Conservation (phyloP, 2,797 vertebrate genomes). For the Syndactyla subalaris region DNA sequence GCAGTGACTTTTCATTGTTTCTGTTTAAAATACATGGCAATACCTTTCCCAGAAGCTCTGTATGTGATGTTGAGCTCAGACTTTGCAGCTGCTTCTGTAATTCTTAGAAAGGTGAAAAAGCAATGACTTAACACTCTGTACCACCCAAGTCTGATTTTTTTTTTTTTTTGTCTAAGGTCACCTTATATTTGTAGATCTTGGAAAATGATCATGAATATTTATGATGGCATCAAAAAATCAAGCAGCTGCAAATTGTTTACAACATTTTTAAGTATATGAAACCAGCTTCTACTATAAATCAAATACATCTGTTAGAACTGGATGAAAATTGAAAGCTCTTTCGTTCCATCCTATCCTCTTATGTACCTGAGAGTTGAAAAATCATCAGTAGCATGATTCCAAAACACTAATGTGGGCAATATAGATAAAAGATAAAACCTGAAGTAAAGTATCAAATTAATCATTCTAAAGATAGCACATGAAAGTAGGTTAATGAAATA, state of each 20-base stretch:
- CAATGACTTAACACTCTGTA: not conserved
- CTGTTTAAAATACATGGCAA: conserved; percentile 23
- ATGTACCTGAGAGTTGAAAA: conserved; percentile 17
- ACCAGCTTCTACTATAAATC: conserved; percentile 43
- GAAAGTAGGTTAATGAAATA: conserved; percentile 47
- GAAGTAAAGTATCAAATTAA: not conserved
- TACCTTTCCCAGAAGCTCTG: not conserved
- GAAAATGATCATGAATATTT: conserved; percentile 65
- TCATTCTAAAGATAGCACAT: not conserved
- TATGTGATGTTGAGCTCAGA: not conserved
- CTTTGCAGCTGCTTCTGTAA: conserved; percentile 29
- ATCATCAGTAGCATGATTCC: conserved; percentile 26
- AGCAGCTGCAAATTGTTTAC: conserved; percentile 64
- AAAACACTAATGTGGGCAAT: not conserved
- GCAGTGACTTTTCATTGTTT: not conserved
- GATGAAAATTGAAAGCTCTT: conserved; percentile 24
- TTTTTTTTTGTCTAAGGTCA: conserved; percentile 54
- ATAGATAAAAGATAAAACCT: conserved; percentile 37
- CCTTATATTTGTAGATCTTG: conserved; percentile 62
- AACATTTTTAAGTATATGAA: conserved; percentile 65
- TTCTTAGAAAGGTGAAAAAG: conserved; percentile 31
- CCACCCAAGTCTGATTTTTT: not conserved
- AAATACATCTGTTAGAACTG: conserved; percentile 44
- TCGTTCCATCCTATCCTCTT: not conserved
- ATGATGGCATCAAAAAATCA: conserved; percentile 66